These are phyloP conservation scores for Ovibos moschatus DNA, from an alignment of 2,113 vertebrate genomes.

Conservation along the genomic window DNA sequence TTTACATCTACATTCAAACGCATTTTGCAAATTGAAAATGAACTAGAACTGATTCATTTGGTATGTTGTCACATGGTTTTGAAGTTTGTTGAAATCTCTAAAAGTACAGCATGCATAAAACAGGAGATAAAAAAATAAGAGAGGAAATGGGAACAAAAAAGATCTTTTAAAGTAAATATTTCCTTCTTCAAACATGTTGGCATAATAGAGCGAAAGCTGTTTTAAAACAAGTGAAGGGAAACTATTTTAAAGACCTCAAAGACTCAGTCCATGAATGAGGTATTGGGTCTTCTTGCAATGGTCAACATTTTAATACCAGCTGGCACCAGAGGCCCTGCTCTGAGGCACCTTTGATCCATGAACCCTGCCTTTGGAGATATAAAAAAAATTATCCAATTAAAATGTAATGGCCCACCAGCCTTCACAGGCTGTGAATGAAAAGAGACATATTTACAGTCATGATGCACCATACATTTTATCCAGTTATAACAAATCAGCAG, in stretches of 20 bases:
- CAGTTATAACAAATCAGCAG: constrained; percentile 69
- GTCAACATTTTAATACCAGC: constrained; percentile 53
- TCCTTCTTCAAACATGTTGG: not conserved
- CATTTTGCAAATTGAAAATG: constrained; percentile 37
- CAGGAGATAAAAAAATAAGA: not conserved
- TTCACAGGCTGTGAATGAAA: constrained; percentile 73
- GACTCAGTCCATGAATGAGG: not conserved
- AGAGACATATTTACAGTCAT: constrained; percentile 74
- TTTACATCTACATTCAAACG: not conserved
- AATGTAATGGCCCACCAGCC: constrained; percentile 62
- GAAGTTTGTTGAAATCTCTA: constrained; percentile 48
- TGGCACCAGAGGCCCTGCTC: constrained; percentile 18
- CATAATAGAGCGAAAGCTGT: not conserved
- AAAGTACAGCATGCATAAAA: not conserved
- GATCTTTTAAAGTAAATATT: not conserved
- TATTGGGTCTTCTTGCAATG: not conserved
- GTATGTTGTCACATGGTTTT: constrained; percentile 1
- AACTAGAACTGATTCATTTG: constrained; percentile 33
- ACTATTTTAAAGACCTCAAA: constrained; percentile 31
- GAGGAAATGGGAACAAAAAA: constrained; percentile 21
- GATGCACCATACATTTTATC: constrained; percentile 65
- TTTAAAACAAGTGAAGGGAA: constrained; percentile 32
- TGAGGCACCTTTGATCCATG: not conserved
- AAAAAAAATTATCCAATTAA: constrained; percentile 78
- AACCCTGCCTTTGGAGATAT: constrained; percentile 61